Evolutionary conservation across 2,113 vertebrate species (phyloP).

Genomic region (Mesembrinibis cayennensis): DNA sequence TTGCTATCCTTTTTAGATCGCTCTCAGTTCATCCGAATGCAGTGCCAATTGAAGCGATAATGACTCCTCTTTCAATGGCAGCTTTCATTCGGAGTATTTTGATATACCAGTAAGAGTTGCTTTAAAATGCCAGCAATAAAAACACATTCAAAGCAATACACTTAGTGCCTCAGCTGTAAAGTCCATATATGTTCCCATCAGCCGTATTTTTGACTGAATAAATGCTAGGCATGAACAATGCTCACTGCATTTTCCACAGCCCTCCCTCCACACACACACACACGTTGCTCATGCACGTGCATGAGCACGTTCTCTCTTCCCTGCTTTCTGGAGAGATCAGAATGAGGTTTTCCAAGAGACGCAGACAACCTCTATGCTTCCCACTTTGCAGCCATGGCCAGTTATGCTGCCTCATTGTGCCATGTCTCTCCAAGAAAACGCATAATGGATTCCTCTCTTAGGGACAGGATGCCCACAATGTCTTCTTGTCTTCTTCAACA

Average conservation of each 20-base stretch:
- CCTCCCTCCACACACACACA: background rate
- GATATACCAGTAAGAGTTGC: background rate
- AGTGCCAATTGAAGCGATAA: background rate
- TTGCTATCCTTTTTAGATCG: background rate
- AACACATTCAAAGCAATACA: background rate
- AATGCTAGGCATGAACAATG: background rate
- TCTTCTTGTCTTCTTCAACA: background rate
- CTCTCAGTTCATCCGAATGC: background rate
- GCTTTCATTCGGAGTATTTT: background rate
- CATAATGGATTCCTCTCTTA: background rate
- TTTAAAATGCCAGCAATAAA: background rate
- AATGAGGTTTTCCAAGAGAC: background rate
- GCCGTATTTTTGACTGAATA: background rate
- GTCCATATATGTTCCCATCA: background rate
- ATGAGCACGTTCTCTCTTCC: fast-evolving
- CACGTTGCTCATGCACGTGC: no score
- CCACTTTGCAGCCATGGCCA: background rate
- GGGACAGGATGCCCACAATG: background rate
- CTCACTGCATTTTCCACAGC: background rate
- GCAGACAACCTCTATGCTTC: background rate
- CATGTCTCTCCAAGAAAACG: background rate
- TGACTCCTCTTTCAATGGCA: background rate
- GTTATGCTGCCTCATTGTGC: background rate
- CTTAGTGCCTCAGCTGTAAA: background rate
- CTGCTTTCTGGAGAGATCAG: background rate